phyloP scores from a whole-genome alignment of 2,888 invertebrate species.

The Branchipolynoe longqiensis region DNA sequence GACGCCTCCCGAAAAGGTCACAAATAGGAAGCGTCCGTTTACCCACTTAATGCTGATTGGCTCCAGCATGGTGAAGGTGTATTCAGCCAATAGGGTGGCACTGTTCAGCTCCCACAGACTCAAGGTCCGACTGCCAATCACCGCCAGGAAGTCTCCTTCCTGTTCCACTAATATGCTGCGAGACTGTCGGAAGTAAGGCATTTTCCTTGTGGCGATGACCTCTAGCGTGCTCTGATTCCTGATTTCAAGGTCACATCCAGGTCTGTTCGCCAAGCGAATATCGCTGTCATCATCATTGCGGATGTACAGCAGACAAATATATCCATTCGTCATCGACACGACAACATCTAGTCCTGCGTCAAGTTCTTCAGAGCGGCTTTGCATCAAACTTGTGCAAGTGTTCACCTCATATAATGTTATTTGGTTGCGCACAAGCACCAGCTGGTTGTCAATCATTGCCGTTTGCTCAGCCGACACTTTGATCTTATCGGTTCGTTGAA shows the following conservation, averaged over 20 bases:
- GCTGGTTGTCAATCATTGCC: neutral
- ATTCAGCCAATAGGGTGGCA: conserved; percentile 22
- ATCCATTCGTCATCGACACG: neutral
- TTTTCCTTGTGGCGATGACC: neutral
- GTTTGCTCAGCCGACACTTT: neutral
- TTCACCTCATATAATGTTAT: conserved; percentile 7
- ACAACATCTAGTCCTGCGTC: conserved; percentile 10
- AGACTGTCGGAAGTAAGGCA: conserved; percentile 50
- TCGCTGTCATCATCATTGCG: conserved; percentile 15
- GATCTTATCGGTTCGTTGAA: conserved; percentile 35
- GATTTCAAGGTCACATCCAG: conserved; percentile 38
- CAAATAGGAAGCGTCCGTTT: conserved; percentile 54
- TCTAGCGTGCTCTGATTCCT: neutral
- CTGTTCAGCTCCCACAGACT: conserved; percentile 43
- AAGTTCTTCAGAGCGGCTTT: neutral
- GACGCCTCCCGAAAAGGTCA: conserved; percentile 51
- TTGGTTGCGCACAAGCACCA: neutral
- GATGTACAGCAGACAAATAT: conserved; percentile 23
- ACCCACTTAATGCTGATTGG: conserved; percentile 25
- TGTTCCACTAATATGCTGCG: neutral
- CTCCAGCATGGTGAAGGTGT: conserved; percentile 24
- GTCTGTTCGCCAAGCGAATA: neutral
- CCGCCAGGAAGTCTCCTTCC: conserved; percentile 47
- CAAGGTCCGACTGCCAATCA: conserved; percentile 8
- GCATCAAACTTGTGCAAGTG: neutral